Base-by-base conservation (phyloP, 2,113 vertebrate genomes). In the Syrmaticus mikado region DNA sequence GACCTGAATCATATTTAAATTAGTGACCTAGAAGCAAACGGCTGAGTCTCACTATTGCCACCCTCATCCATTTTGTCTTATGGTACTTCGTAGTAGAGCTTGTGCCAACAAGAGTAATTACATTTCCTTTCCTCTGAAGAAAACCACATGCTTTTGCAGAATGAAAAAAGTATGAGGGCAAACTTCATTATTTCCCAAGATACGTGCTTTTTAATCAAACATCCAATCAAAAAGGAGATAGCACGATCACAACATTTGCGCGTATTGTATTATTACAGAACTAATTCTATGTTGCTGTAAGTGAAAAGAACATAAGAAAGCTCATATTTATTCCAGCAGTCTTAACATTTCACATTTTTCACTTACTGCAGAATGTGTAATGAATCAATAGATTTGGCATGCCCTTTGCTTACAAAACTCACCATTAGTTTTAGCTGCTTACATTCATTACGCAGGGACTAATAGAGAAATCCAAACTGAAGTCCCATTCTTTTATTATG, bases 11-110 rank as follows among this genome's bases (percentile, higher is more conserved):
- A 57, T 52, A 82, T 32, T 84, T 74, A 87, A 86, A 20, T 34
- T 71, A 94, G 30, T 66, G 66, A 93, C 81, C 53, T 76, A 89
- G 77, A 94, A 94, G 88, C 79, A 86, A 84, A 76, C 55, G 88
- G 13, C 40, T 43, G 11, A 75, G 40, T 67, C 46, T 95, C 43
- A 82, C 84, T 92, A 68, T 20, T 48, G 32, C 7, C 92, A 3
- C 18, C 20, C 36, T 75, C 75, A 68, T 76, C 48, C 40, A 11
- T 90, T 81, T 40, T 81, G 27, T 85, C 22, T 38, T 85, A 14
- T 62, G 40, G 36, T 24, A 79, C 24, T 90, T 58, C 15, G 30
- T 61, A 3, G 2, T 30, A 68, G 60, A 83, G 32, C 32, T 41
- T 68, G 22, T 78, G 57, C n/a, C 82, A 93, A 41, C 6, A 64